These are phyloP conservation scores for Drosophila leonis DNA, from an alignment of 2,888 invertebrate genomes.

Conservation along the genomic window DNA sequence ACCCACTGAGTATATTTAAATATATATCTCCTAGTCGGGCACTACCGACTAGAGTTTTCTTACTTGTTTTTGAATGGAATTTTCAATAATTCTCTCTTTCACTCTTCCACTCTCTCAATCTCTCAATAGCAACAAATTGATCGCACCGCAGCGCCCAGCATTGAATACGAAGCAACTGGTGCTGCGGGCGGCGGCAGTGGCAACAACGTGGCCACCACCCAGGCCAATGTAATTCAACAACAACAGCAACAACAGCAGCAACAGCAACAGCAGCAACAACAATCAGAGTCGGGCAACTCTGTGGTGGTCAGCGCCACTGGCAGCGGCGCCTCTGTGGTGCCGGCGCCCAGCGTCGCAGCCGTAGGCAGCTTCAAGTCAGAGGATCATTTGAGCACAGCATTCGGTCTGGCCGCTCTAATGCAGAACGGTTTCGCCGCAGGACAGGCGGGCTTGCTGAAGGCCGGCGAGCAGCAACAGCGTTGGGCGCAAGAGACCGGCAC, in stretches of 20 bases:
- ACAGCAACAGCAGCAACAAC: conserved; percentile 65
- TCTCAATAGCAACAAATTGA: conserved; percentile 82
- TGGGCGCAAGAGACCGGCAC: conserved; percentile 68
- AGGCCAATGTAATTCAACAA: conserved; percentile 75
- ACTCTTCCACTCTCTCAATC: not conserved
- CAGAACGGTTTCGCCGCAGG: conserved; percentile 86
- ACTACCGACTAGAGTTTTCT: too few relatives aligned
- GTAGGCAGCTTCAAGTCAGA: conserved; percentile 88
- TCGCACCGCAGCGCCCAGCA: conserved; percentile 85
- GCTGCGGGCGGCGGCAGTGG: conserved; percentile 65
- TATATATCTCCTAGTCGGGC: too few relatives aligned
- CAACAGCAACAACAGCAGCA: conserved; percentile 67
- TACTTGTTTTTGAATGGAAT: too few relatives aligned
- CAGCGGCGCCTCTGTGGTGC: conserved; percentile 72
- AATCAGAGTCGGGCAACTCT: conserved; percentile 68
- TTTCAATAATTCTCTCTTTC: not conserved
- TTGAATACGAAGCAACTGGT: conserved; percentile 84
- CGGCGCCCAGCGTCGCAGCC: conserved; percentile 66
- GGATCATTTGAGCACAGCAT: conserved; percentile 90
- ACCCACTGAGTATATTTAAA: too few relatives aligned
- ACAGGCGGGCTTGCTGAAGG: conserved; percentile 71
- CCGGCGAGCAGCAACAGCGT: conserved; percentile 78
- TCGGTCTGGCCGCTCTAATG: conserved; percentile 92
- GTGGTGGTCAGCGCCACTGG: conserved; percentile 78
- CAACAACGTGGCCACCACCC: conserved; percentile 69